phyloP scores from a whole-genome alignment of 2,888 invertebrate genomes.

The Volucella zonaria region DNA sequence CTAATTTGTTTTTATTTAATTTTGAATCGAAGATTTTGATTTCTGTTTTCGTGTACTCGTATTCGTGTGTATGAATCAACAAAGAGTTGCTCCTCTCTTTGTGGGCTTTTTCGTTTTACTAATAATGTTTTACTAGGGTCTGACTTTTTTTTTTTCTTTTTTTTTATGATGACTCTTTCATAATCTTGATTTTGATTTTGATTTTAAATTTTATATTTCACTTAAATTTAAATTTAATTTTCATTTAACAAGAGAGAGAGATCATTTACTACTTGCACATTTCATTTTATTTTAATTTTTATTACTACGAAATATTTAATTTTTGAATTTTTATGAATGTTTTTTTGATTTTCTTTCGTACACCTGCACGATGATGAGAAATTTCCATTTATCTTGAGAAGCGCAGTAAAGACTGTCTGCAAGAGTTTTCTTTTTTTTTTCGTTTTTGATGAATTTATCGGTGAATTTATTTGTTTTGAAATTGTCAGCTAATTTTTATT shows the following conservation, averaged over 20 bases:
- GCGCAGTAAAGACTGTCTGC: constrained; percentile 12
- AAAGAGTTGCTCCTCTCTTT: background rate
- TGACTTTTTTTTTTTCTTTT: background rate
- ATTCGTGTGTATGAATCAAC: constrained; percentile 20
- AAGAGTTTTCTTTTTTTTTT: too few relatives aligned
- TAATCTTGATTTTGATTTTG: constrained; percentile 22
- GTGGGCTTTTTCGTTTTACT: constrained; percentile 40
- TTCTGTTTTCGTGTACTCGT: background rate
- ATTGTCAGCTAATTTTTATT: background rate
- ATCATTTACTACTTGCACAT: constrained; percentile 39
- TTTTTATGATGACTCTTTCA: background rate
- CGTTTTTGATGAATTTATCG: constrained; percentile 8
- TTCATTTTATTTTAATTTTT: constrained; percentile 59
- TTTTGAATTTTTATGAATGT: constrained; percentile 1
- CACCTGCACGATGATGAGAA: constrained; percentile 66
- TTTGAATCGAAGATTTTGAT: constrained; percentile 13
- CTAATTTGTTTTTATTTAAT: constrained; percentile 49
- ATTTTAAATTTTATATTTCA: constrained; percentile 10
- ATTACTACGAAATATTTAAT: background rate
- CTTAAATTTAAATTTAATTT: constrained; percentile 8
- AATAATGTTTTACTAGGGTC: constrained; percentile 23
- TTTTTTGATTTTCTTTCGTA: constrained; percentile 11
- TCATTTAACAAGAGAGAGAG: constrained; percentile 32
- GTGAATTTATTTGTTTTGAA: constrained; percentile 17
- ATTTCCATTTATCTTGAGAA: constrained; percentile 16